Evolutionary conservation across 2,113 vertebrate genomes (phyloP).

Genomic region (Pithys albifrons): DNA sequence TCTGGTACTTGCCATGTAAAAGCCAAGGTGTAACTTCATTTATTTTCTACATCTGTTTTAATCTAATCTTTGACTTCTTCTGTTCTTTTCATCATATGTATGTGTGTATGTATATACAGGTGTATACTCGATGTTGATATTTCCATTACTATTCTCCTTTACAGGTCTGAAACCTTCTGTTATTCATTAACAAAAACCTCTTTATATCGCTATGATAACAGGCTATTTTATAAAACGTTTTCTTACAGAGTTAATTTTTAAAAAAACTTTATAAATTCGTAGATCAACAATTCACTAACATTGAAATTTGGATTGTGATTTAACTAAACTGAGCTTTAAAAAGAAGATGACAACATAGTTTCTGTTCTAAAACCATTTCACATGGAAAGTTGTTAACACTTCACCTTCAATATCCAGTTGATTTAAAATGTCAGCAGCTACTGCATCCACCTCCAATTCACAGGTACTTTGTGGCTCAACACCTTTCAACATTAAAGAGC

Average conservation of each 20-base stretch:
- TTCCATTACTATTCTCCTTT: background rate
- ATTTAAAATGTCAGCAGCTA: conserved; percentile 95
- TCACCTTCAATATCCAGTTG: conserved; percentile 94
- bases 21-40: background rate
- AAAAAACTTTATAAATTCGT: background rate
- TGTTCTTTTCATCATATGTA: background rate
- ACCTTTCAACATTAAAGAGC: conserved; percentile 88
- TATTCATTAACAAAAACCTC: background rate
- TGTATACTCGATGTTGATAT: background rate
- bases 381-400: background rate
- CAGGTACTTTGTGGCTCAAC: conserved; percentile 92
- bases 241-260: background rate
- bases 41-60: background rate
- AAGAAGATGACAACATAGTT: background rate
- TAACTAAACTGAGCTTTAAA: background rate
- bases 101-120: background rate
- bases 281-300: background rate
- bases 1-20: background rate
- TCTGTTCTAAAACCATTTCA: background rate
- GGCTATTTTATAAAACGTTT: background rate
- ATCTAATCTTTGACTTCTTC: background rate
- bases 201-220: background rate
- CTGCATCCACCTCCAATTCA: conserved; percentile 97
- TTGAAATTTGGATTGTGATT: background rate
- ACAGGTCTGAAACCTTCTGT: background rate